Evolutionary conservation across 1,140 invertebrate genomes (phyloP).

Genomic region (Brachionus sp.): DNA sequence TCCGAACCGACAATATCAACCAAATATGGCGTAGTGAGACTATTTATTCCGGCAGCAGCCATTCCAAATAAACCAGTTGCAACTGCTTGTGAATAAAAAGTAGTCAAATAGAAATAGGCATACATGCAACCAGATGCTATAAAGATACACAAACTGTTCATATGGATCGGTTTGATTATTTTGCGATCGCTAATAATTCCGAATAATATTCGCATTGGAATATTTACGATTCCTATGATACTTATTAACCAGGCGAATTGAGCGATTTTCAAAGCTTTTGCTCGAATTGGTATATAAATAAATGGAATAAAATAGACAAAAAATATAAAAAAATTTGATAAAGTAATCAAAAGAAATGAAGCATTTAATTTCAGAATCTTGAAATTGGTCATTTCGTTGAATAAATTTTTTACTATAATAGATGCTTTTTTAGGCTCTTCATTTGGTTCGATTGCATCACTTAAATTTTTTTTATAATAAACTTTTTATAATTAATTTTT

Average conservation of each 20-base stretch:
- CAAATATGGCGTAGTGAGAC: constrained; percentile 23
- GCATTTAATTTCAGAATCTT: constrained; percentile 72
- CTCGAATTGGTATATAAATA: constrained; percentile 70
- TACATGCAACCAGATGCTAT: neutral
- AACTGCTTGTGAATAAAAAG: neutral
- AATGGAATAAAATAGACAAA: constrained; percentile 89
- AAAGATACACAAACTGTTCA: constrained; percentile 23
- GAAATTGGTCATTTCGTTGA: constrained; percentile 79
- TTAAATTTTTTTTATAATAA: constrained; percentile 55
- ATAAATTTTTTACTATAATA: constrained; percentile 52
- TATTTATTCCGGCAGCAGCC: constrained; percentile 29
- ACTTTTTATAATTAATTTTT: neutral
- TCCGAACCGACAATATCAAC: constrained; percentile 24
- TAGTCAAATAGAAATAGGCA: neutral
- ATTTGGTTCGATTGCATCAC: constrained; percentile 77
- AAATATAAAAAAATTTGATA: constrained; percentile 90
- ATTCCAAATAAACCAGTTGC: constrained; percentile 13
- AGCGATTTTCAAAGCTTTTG: constrained; percentile 48
- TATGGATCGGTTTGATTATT: constrained; percentile 5
- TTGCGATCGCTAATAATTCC: constrained; percentile 64
- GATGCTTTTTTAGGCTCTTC: neutral
- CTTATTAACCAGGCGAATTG: constrained; percentile 56
- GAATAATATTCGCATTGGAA: constrained; percentile 62
- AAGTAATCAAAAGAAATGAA: constrained; percentile 80
- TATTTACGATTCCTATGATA: constrained; percentile 63